Conservation (phyloP, 1,140 invertebrate genomes). For the Procambarus clarkii region DNA sequence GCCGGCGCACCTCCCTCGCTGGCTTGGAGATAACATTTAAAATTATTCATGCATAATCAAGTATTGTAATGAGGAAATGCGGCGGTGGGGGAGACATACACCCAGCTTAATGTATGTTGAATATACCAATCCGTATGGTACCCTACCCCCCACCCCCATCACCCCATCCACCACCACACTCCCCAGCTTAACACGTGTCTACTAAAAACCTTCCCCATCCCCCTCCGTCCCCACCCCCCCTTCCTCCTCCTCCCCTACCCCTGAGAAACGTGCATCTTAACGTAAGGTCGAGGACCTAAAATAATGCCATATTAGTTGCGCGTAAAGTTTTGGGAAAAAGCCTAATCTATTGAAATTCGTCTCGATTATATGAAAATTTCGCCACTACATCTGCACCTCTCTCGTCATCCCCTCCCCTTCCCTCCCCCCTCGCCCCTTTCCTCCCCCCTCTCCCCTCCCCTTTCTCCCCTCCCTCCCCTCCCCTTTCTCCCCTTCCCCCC, state of each 20-base stretch:
- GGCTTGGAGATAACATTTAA: constrained; percentile 67
- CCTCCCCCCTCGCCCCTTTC: not conserved
- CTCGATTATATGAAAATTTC: constrained; percentile 55
- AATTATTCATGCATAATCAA: constrained; percentile 69
- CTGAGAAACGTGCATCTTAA: not conserved
- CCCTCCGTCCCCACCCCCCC: not conserved
- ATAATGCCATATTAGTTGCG: not conserved
- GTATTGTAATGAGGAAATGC: constrained; percentile 61
- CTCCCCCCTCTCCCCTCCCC: not conserved
- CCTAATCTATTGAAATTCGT: constrained; percentile 48
- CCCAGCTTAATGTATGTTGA: not conserved
- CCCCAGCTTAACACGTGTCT: no score
- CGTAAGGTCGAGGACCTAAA: not conserved
- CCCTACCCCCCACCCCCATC: not conserved
- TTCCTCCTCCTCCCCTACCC: not conserved
- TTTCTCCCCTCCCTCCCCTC: constrained; percentile 4
- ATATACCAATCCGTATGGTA: not conserved
- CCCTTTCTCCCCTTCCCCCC: not conserved
- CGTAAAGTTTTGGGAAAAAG: constrained; percentile 53
- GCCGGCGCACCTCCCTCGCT: constrained; percentile 18
- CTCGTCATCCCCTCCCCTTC: not conserved
- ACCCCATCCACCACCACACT: no score
- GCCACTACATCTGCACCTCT: constrained; percentile 51
- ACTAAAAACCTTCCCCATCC: not conserved
- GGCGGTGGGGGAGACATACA: not conserved